phyloP scores from a whole-genome alignment of 2,797 vertebrate species.

The Xerus rutilus region DNA sequence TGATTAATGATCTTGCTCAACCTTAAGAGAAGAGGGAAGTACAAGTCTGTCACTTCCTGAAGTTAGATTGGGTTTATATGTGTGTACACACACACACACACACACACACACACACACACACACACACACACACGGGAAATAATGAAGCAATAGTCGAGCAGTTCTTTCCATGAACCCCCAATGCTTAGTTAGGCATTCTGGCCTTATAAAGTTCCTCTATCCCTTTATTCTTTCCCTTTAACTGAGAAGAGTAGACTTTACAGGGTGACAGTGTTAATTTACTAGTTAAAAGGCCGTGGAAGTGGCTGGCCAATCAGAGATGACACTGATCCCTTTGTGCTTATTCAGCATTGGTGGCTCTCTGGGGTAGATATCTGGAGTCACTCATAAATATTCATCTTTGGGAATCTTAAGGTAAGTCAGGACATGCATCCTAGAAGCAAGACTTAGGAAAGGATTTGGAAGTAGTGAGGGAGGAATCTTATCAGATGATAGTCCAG shows the following conservation, averaged over 20 bases:
- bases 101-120: no score
- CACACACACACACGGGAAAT: background rate
- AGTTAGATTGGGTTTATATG: background rate
- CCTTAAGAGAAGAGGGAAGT: background rate
- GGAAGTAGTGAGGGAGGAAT: background rate
- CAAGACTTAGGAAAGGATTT: constrained; percentile 37
- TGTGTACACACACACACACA: background rate
- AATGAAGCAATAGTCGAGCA: background rate
- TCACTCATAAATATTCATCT: background rate
- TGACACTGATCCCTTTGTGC: background rate
- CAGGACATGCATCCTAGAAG: background rate
- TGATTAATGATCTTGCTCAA: background rate
- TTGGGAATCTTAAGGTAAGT: background rate
- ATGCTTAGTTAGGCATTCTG: constrained; percentile 7
- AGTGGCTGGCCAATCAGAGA: background rate
- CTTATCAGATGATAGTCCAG: constrained; percentile 53
- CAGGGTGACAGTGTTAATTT: constrained; percentile 43
- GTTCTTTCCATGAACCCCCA: background rate
- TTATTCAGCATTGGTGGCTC: background rate
- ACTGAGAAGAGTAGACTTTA: constrained; percentile 58
- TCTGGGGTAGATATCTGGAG: background rate
- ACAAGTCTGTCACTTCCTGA: background rate
- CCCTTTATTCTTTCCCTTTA: constrained; percentile 22
- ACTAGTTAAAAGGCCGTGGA: constrained; percentile 22
- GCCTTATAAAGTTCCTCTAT: constrained; percentile 10